phyloP scores from a whole-genome alignment of 2,888 invertebrate genomes.

The Drosophila bunnanda region DNA sequence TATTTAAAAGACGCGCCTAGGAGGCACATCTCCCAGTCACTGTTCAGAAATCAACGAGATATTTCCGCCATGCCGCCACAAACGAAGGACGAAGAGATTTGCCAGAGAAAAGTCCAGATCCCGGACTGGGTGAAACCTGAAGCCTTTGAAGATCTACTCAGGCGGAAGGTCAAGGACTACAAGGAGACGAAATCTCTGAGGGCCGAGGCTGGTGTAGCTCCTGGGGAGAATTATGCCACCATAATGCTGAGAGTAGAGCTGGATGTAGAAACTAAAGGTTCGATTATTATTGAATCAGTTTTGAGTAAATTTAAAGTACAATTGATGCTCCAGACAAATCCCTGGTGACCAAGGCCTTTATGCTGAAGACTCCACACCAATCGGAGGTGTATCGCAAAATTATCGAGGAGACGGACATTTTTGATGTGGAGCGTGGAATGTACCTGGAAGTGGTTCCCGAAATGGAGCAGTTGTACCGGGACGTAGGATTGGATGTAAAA shows the following conservation, averaged over 20 bases:
- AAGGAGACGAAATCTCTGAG: constrained; percentile 52
- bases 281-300: neutral
- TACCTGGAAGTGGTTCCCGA: constrained; percentile 69
- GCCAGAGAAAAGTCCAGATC: neutral
- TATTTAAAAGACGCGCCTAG: constrained; percentile 17
- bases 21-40: neutral
- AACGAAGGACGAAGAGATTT: constrained; percentile 21
- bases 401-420: constrained; percentile 57
- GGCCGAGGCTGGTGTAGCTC: constrained; percentile 55
- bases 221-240: constrained; percentile 81
- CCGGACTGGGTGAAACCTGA: constrained; percentile 50
- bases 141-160: constrained; percentile 42
- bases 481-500: constrained; percentile 55
- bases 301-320: neutral
- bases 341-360: constrained; percentile 30
- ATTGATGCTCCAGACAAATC: neutral
- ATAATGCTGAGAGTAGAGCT: constrained; percentile 73
- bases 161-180: constrained; percentile 37
- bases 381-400: constrained; percentile 43
- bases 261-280: constrained; percentile 71
- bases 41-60: neutral
- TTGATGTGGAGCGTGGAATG: constrained; percentile 70
- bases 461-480: constrained; percentile 69
- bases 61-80: constrained; percentile 31
- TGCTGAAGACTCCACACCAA: constrained; percentile 63